phyloP scores from a whole-genome alignment of 2,113 vertebrate genomes.

The Elephas maximus region DNA sequence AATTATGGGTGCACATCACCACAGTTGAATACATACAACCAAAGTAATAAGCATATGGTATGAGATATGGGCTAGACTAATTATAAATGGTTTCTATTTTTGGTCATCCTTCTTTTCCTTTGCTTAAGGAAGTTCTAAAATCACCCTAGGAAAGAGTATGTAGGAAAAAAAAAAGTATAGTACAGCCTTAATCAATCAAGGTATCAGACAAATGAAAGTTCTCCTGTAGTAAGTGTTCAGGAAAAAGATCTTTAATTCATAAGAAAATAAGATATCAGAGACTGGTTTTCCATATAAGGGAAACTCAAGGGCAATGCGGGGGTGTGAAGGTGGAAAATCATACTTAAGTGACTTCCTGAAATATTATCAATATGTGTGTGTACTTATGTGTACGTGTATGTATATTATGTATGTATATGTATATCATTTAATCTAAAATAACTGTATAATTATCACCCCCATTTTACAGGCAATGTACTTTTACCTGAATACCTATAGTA shows the following conservation, averaged over 20 bases:
- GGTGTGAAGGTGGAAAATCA: background rate
- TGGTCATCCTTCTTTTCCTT: background rate
- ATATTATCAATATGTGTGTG: background rate
- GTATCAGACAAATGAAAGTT: conserved; percentile 22
- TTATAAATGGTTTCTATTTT: conserved; percentile 37
- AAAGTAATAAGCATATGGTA: conserved; percentile 19
- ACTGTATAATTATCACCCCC: conserved; percentile 3
- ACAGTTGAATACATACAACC: background rate
- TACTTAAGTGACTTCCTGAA: conserved; percentile 57
- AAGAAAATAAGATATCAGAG: conserved; percentile 40
- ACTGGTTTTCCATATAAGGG: conserved; percentile 16
- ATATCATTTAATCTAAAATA: background rate
- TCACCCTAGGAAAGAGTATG: background rate
- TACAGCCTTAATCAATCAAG: conserved; percentile 32
- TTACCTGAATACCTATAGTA: background rate
- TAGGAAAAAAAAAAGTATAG: background rate
- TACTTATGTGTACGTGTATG: background rate
- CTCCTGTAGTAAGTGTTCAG: conserved; percentile 30
- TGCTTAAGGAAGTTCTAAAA: conserved; percentile 62
- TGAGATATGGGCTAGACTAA: conserved; percentile 26
- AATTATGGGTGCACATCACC: background rate
- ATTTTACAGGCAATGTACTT: conserved; percentile 53
- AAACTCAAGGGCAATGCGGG: background rate
- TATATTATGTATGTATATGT: background rate
- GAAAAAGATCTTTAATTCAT: conserved; percentile 47